These are phyloP conservation scores for Potorous gilbertii DNA, from an alignment of 2,797 vertebrate genomes.

Conservation along the genomic window DNA sequence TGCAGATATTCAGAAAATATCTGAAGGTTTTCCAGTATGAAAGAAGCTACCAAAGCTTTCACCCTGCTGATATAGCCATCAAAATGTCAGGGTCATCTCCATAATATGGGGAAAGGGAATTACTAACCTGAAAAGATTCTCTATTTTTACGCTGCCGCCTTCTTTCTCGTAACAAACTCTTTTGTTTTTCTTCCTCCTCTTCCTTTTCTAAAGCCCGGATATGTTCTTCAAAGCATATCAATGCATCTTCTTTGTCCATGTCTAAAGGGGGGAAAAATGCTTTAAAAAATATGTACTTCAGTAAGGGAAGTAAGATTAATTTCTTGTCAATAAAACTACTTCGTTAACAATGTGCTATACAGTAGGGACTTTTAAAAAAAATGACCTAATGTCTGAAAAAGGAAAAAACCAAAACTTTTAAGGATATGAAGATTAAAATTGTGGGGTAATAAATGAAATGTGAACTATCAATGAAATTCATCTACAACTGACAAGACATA, in stretches of 20 bases:
- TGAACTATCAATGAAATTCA: not conserved
- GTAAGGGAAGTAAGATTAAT: not conserved
- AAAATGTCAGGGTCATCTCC: not conserved
- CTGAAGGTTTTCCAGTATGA: not conserved
- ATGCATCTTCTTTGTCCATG: slow-evolving; percentile 99
- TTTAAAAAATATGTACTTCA: not conserved
- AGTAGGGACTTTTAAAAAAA: not conserved
- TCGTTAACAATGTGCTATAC: not conserved
- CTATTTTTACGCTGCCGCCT: slow-evolving; percentile 97
- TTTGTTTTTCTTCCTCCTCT: slow-evolving; percentile 98
- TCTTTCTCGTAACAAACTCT: slow-evolving; percentile 94
- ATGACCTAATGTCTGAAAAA: not conserved
- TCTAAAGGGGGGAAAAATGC: slow-evolving; percentile 83
- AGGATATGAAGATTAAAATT: not conserved
- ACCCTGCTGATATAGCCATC: not conserved
- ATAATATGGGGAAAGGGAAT: not conserved
- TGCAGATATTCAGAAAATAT: too few species aligned
- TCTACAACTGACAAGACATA: not conserved
- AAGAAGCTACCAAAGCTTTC: not conserved
- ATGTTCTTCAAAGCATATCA: slow-evolving; percentile 99
- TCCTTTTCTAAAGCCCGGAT: slow-evolving; percentile 98
- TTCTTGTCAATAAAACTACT: not conserved
- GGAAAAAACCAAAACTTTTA: not conserved
- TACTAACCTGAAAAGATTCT: slow-evolving; percentile 95
- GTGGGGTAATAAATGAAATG: not conserved